Evolutionary conservation across 2,797 vertebrate species (phyloP), one percentile per base, ranked within the genome.

Genomic region (Ptychobarbus kaznakovi): DNA sequence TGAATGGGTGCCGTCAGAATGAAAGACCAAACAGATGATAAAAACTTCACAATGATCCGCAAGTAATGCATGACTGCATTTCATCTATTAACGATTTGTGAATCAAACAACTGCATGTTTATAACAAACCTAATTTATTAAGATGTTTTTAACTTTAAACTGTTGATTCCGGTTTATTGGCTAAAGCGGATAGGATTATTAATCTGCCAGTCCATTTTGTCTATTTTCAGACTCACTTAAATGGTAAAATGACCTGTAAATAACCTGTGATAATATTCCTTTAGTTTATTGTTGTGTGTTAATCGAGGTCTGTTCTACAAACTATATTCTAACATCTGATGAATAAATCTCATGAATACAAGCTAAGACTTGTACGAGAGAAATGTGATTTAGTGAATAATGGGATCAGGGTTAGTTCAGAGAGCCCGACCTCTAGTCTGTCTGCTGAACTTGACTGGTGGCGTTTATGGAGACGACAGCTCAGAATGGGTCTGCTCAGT

Each of bases 391-490:
- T 69, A 69, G n/a, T 84, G 49, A 38, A 22, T 77, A 42, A 68
- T 40, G 13, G 12, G 49, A 69, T 68, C 46, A 11, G 63, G 74
- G 22, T 77, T 42, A n/a, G 63, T 44, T 78, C 46, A 56, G 65
- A 69, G 74, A 25, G 10, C 51, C n/a, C n/a, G 49, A 70, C 75
- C 35, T 69, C 25, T 32, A 32, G 74, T 58, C 75, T 78, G 3
- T 84, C 74, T 78, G 74, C 82, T 68, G 82, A 84, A 68, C 35
- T 77, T 68, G 44, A 51, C 42, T 76, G 35, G 25, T 65, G 32
- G 25, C 15, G 32, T 75, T 75, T 25, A 20, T 63, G 56, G 25
- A 74, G 40, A 44, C 0, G 35, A 74, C 53, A 42, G 40, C 53
- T 9, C 22, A n/a, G 44, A 16, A 75, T 4, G 32, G 32, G 22